Evolutionary conservation across 2,888 invertebrate genomes (phyloP), one percentile per base, ranked within the genome.

Genomic region (Hymenopus coronatus): DNA sequence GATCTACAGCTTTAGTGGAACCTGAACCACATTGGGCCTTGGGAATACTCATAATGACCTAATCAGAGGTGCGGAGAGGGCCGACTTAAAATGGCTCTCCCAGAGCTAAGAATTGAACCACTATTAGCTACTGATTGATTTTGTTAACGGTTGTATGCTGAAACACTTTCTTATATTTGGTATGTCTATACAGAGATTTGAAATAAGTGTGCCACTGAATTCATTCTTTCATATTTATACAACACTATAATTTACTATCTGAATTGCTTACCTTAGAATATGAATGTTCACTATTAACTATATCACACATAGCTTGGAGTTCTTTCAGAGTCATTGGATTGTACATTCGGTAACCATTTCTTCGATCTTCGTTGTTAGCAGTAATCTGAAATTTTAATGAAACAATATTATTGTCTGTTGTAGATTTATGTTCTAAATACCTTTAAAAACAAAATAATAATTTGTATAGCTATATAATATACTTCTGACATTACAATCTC

Each of bases 301-400:
- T 88, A 89, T 92, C 92, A 0, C 92, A 92, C 91, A 92, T 92
- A 14, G 91, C 90, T 89, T 92, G 92, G 9, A 93, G 90, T 81
- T 91, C 91, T 25, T 90, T 89, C 84, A 93, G 89, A 8, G 92
- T 92, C 91, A 92, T 92, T 28, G 91, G 91, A 89, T 93, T 93
- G 91, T 93, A 93, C 90, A 92, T 91, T 70, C 92, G 90, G 46
- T 91, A 91, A 15, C 91, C 91, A 90, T 92, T 91, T 30, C 93
- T 90, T 85, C 92, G 90, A 91, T 91, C 91, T 90, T 92, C 92
- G 86, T 90, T 89, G 33, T 91, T 91, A 28, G 91, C 90, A 81
- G 91, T 90, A 28, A 91, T 88, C 91, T 91, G 87, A 15, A 70
- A 70, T 70, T 70, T 70, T 70, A 70, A 25, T 70, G 25, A 70